Conservation (phyloP, 2,888 invertebrate species). For the Desoria tigrina region DNA sequence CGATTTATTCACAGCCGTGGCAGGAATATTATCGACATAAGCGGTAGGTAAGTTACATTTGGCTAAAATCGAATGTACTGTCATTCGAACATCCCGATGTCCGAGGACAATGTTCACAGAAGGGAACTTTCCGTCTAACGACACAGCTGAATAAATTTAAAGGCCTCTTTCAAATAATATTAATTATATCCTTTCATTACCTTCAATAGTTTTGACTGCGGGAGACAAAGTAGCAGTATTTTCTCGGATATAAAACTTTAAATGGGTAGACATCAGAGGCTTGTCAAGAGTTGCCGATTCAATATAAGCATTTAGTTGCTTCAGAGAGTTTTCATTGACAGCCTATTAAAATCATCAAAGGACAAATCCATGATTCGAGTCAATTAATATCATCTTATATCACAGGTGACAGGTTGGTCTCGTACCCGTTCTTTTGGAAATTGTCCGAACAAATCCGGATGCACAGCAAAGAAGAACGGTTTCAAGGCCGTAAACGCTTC, state of each 20-base stretch:
- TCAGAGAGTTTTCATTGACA: slow-evolving; percentile 86
- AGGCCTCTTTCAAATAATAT: too few species aligned
- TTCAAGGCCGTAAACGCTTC: slow-evolving; percentile 87
- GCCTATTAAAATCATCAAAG: slow-evolving; percentile 63
- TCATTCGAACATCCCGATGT: slow-evolving; percentile 69
- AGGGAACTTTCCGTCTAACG: slow-evolving; percentile 58
- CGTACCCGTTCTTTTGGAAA: slow-evolving; percentile 83
- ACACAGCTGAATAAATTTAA: not conserved
- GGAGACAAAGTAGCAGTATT: not conserved
- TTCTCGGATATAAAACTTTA: slow-evolving; percentile 77
- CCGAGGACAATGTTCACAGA: slow-evolving; percentile 73
- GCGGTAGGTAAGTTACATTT: slow-evolving; percentile 84
- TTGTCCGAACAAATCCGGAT: slow-evolving; percentile 92
- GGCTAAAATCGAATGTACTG: slow-evolving; percentile 73
- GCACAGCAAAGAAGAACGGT: slow-evolving; percentile 92
- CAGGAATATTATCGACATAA: slow-evolving; percentile 69
- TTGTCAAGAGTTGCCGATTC: slow-evolving; percentile 63
- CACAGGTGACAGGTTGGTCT: too few species aligned
- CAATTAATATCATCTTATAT: too few species aligned
- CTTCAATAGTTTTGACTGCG: not conserved
- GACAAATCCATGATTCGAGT: slow-evolving; percentile 12
- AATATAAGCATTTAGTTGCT: slow-evolving; percentile 80
- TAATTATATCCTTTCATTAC: not conserved
- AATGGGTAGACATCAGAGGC: slow-evolving; percentile 63
- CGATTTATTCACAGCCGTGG: too few species aligned